Evolutionary conservation across 2,797 vertebrate genomes (phyloP).

Genomic region (Poeciliopsis turneri): DNA sequence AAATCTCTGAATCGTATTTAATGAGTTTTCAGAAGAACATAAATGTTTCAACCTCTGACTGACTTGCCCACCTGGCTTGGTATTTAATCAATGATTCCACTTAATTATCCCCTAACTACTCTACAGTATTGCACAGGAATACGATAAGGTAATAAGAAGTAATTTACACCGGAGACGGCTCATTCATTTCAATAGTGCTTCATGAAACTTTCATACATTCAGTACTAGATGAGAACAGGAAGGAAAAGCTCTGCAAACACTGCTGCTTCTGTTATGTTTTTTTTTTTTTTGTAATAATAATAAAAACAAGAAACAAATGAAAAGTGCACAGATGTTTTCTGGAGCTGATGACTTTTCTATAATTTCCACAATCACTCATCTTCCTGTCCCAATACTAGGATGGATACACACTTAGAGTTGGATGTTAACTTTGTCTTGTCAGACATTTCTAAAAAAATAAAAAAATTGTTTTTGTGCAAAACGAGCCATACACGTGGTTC

Average conservation of each 20-base stretch:
- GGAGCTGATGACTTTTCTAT: not conserved
- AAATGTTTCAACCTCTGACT: conserved; percentile 13
- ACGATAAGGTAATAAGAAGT: not conserved
- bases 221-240: no score
- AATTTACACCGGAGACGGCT: not conserved
- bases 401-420: not conserved
- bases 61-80: conserved; percentile 7
- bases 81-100: conserved; percentile 20
- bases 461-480: not conserved
- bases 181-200: not conserved
- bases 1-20: conserved; percentile 5
- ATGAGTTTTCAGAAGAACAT: conserved; percentile 5
- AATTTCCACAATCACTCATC: conserved; percentile 2
- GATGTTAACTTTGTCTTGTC: not conserved
- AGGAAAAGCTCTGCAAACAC: not conserved
- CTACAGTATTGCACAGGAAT: conserved; percentile 9
- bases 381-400: not conserved
- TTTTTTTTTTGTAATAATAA: no score
- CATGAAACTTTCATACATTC: not conserved
- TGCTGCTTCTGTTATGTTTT: not conserved
- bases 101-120: conserved; percentile 20
- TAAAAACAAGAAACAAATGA: not conserved
- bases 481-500: not conserved
- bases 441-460: not conserved
- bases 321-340: not conserved